Conservation (phyloP, 2,797 vertebrate species). For the Pipistrellus pygmaeus region DNA sequence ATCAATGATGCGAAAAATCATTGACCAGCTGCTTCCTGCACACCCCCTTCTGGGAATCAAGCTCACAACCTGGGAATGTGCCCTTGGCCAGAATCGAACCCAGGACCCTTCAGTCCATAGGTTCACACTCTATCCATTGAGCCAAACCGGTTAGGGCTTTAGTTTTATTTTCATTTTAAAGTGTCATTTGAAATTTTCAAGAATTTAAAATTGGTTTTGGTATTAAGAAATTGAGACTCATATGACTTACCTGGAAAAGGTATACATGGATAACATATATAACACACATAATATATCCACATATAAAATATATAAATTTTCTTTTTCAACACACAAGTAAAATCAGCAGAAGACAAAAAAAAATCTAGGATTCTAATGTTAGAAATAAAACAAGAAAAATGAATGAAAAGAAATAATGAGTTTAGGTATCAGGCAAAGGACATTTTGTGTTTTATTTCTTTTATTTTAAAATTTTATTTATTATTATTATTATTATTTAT, state of each 20-base stretch:
- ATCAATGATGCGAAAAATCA: not conserved
- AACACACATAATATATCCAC: not conserved
- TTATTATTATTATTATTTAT: too few relatives aligned
- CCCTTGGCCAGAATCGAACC: not conserved
- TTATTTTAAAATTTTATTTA: too few relatives aligned
- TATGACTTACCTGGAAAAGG: not conserved
- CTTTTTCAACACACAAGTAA: not conserved
- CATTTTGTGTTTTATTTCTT: not conserved
- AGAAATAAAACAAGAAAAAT: not conserved
- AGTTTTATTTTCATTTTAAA: not conserved
- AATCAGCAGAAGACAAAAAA: not conserved
- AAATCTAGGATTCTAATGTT: not conserved
- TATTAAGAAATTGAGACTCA: not conserved
- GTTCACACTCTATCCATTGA: not conserved
- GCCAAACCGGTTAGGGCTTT: not conserved
- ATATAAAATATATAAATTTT: not conserved
- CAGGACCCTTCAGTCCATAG: not conserved
- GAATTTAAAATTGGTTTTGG: not conserved
- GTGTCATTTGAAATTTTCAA: not conserved
- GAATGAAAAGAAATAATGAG: not conserved
- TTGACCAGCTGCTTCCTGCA: not conserved
- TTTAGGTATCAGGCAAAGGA: not conserved
- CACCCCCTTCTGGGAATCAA: not conserved
- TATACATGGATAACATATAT: not conserved
- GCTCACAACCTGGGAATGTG: not conserved